These are phyloP conservation scores for Erynnis tages DNA, from an alignment of 2,888 invertebrate species.

Conservation along the genomic window DNA sequence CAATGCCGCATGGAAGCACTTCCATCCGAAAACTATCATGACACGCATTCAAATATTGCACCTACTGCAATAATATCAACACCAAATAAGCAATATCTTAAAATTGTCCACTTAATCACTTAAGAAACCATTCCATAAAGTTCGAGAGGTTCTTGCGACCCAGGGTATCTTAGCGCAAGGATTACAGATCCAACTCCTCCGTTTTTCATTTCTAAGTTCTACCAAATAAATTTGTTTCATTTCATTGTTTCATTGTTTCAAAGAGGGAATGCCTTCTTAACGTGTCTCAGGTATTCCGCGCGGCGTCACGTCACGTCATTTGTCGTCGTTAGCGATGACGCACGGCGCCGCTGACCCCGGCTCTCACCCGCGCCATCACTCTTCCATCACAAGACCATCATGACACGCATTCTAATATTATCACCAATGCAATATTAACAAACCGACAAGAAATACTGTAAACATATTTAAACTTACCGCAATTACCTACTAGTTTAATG, in stretches of 20 bases:
- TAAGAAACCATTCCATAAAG: too few species aligned
- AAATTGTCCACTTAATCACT: too few species aligned
- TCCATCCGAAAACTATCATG: constrained; percentile 48
- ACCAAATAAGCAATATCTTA: too few species aligned
- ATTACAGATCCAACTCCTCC: too few species aligned
- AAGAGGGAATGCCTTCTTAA: too few species aligned
- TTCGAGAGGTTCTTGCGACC: too few species aligned
- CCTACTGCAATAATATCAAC: not conserved
- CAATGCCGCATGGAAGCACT: constrained; percentile 56
- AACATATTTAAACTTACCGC: not conserved
- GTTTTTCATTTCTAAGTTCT: too few species aligned
- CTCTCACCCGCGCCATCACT: constrained; percentile 71
- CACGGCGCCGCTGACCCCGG: constrained; percentile 11
- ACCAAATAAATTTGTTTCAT: too few species aligned
- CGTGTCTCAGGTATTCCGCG: too few species aligned
- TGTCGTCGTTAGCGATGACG: constrained; percentile 80
- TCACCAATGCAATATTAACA: not conserved
- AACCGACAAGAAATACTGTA: not conserved
- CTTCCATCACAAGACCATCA: constrained; percentile 55
- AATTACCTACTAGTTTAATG: not conserved
- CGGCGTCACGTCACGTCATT: constrained; percentile 71
- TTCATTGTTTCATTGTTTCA: too few species aligned
- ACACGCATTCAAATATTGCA: constrained; percentile 15
- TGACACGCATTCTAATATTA: constrained; percentile 21
- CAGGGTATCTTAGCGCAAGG: too few species aligned